Evolutionary conservation across 2,888 invertebrate genomes (phyloP), one percentile per base, ranked within the genome.

Genomic region (Arrhopalites spinosus): DNA sequence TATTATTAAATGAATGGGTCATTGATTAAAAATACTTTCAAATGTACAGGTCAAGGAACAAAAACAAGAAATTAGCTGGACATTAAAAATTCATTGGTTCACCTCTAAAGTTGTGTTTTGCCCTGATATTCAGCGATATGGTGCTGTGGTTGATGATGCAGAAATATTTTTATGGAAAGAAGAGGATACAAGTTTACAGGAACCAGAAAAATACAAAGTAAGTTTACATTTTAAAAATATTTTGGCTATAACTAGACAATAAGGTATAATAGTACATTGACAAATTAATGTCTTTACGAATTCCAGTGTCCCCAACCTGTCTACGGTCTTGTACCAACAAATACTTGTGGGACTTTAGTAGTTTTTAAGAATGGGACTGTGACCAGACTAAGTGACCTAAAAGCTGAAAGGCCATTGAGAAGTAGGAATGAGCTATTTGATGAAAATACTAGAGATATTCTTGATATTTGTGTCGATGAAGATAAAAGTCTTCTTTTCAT

Each of bases 51-150:
- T 81, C 30, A 27, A 68, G 61, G 82, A 82, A 43, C 82, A 82
- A 43, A 82, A 80, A 59, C 82, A 82, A 64, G 81, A 81, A 71
- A 77, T 72, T 8, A 81, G 78, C 56, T 82, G 82, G 82, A 79
- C 80, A 13, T 78, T 77, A 15, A 80, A 78, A 70, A 69, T 77
- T 7, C 81, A 81, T 64, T 82, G 82, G 82, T 77, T 82, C 59
- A 82, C 82, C 3, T 82, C 82, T 13, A 75, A 74, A 43, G 82
- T 82, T 47, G 77, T 80, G 3, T 81, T 78, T 70, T 82, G 82
- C 66, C 17, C 77, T 8, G 82, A 82, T n/a, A 67, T 77, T 47
- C 73, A 78, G 5, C 80, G 80, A 66, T 82, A 82, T 76, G 82
- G 76, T 29, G 81, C 81, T 27, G 74, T 80, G 5, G 69, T 82